Percentiles rank a stretch among this genome's conserved stretches.
Conservation (phyloP, 2,113 vertebrate species). For the Neolamprologus sp. region DNA sequence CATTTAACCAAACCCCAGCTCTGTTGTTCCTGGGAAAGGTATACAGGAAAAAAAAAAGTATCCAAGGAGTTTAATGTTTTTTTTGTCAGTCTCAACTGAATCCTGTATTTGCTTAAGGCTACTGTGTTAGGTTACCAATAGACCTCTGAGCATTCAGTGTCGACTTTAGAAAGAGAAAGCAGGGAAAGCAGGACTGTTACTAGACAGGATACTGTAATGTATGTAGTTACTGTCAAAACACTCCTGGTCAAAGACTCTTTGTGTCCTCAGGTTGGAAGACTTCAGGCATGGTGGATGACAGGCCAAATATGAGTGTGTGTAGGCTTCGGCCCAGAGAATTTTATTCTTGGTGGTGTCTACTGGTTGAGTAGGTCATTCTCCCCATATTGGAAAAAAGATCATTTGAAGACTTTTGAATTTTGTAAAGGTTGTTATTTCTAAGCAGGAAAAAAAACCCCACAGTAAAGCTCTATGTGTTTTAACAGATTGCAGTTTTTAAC, state of each 20-base stretch:
- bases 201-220: constrained; percentile 36
- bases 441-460: rapidly evolving
- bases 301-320: constrained; percentile 23
- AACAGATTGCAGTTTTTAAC: not conserved
- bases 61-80: constrained; percentile 16
- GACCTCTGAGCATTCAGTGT: constrained; percentile 20
- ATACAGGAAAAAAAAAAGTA: not conserved
- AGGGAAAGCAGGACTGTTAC: not conserved
- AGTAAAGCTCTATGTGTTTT: not conserved
- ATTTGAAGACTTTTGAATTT: not conserved
- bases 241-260: constrained; percentile 56
- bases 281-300: constrained; percentile 25
- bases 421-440: not conserved
- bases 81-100: constrained; percentile 26
- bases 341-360: not conserved
- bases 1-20: constrained; percentile 20
- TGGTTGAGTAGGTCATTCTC: not conserved
- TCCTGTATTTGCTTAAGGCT: constrained; percentile 28
- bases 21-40: constrained; percentile 24
- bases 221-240: constrained; percentile 63
- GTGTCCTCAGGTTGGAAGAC: constrained; percentile 35
- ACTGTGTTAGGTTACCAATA: constrained; percentile 36
- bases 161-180: constrained; percentile 1
- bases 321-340: constrained; percentile 5
- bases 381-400: not conserved